Evolutionary conservation across 2,113 vertebrate species (phyloP), one percentile per base, ranked within the genome.

Genomic region (Sebastes fasciatus): DNA sequence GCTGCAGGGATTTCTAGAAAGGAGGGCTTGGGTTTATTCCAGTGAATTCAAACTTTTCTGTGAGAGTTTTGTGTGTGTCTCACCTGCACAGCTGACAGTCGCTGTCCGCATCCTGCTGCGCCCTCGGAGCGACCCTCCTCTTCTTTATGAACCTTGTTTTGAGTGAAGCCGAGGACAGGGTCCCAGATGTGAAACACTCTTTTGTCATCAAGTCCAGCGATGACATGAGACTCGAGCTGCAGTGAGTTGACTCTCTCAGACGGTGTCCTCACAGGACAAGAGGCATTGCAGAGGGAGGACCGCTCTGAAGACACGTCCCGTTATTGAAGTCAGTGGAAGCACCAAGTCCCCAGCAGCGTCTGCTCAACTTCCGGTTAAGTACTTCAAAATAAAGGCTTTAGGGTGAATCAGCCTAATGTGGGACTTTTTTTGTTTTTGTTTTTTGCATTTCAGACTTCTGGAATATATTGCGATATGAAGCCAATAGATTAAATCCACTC

Each of bases 61-160:
- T 1, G 12, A 17, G 10, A 42, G 34, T 55, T 13, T 17, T 7
- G 8, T 13, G 8, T 13, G n/a, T 8, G 34, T 57, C 80, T 85
- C 70, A 96, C 96, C 95, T 96, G 95, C 90, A 92, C 40, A 90
- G 69, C 19, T 90, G 84, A 52, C 86, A 88, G 16, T 92, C 88
- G 8, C 73, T 83, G 60, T 92, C 93, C 4, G 51, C 66, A 12
- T 90, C 80, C 6, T 61, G 17, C 14, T 40, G 73, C 17, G 55
- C 69, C 60, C 85, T 34, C 4, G 90, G 74, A 54, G 89, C 78
- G 61, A 94, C 86, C 72, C 88, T 94, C 63, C 85, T 84, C 61
- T 65, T 91, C 83, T 85, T 93, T 6, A 88, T 86, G 23, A 96
- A 88, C 7, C 93, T 93, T 43, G 84, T 88, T 77, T 89, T 94